Base-by-base conservation (phyloP, 2,113 vertebrate genomes). In the Leptodactylus fuscus region DNA sequence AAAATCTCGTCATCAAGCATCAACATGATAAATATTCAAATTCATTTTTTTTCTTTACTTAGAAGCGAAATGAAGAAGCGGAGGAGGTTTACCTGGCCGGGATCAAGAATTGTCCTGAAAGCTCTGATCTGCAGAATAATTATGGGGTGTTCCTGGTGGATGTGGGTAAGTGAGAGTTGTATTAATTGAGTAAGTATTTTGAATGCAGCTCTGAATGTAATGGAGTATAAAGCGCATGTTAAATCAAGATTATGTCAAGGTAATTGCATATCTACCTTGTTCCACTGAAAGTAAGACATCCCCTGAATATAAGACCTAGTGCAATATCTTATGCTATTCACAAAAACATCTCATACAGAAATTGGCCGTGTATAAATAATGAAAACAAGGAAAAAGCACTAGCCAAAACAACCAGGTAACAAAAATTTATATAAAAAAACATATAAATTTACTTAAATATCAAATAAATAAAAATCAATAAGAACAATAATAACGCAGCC, bases 61-160 rank as follows among this genome's bases (percentile, higher is more conserved):
- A 99, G 98, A 96, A 95, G 85, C 94, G 92, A 49, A 93, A 95
- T 75, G 87, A 92, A 77, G 97, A 98, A 90, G 97, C 97, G 0
- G 95, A 96, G 81, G 94, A 96, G 18, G 89, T 97, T 34, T 99
- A 99, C 82, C 90, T 94, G 67, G 93, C 94, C 82, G 98, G 97
- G 29, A 96, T 99, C 85, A 94, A 96, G 89, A 96, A 95, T 60
- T 99, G 97, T 67, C 96, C 97, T 0, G 97, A 98, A 85, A 99
- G 94, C 91, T 97, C 98, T 0, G 97, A 99, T 90, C 94, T 99
- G 55, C 96, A 98, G 87, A 99, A 99, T 87, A 99, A 99, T 91
- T 99, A 98, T 0, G 97, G 97, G 0, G 98, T 98, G 76, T 99
- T 99, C 89, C 91, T 99, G 87, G 97, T 98, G 49, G 97, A 99